phyloP scores from a whole-genome alignment of 1,140 invertebrate species.

The Zaprionus gabonicus region DNA sequence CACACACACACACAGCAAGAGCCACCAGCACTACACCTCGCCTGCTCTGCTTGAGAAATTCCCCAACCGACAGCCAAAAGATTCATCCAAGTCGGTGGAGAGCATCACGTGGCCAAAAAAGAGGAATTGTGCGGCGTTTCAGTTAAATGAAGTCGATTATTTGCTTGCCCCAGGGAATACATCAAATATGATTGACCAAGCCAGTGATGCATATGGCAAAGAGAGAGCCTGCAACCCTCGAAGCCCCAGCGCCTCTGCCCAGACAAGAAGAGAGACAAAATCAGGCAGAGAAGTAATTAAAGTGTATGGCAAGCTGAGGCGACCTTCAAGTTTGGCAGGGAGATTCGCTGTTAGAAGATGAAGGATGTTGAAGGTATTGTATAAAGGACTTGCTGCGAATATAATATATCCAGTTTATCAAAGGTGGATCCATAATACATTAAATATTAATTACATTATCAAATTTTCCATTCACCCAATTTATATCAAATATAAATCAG shows the following conservation, averaged over 20 bases:
- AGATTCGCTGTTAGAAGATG: neutral
- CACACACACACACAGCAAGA: conserved; percentile 1
- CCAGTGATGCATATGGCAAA: conserved; percentile 26
- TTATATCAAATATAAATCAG: neutral
- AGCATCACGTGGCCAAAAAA: conserved; percentile 6
- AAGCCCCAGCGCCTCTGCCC: too few relatives aligned
- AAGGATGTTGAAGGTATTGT: neutral
- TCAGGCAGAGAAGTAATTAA: neutral
- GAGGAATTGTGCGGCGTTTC: conserved; percentile 46
- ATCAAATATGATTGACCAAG: conserved; percentile 67
- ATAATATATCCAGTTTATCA: too few relatives aligned
- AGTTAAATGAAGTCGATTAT: conserved; percentile 82
- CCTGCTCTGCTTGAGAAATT: neutral
- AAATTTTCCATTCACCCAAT: neutral
- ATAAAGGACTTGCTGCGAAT: neutral
- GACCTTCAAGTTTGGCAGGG: neutral
- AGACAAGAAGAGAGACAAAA: neutral
- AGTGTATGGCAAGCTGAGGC: neutral
- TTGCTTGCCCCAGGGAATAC: conserved; percentile 58
- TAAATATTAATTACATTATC: too few relatives aligned
- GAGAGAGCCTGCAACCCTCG: too few relatives aligned
- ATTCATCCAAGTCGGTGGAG: neutral
- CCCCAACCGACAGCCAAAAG: neutral
- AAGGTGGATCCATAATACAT: too few relatives aligned
- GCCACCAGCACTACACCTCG: neutral